Base-by-base conservation (phyloP, 1,140 invertebrate species). In the Fopius arisanus region DNA sequence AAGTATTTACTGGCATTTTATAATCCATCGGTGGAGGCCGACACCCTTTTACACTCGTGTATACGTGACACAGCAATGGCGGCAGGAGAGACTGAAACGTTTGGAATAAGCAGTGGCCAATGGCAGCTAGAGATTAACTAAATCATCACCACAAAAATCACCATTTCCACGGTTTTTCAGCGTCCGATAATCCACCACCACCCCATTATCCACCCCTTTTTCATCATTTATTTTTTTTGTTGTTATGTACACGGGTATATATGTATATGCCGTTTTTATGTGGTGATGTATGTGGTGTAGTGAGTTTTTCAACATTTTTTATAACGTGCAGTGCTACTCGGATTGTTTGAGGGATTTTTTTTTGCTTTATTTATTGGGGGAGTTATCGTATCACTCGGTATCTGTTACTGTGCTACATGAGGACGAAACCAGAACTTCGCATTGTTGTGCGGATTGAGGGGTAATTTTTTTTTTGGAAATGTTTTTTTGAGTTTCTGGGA, bases 11-110 rank as follows among this genome's bases (percentile, higher is more conserved):
- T 23, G 43, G 43, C 26, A 19, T 59, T 59, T 59, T 59, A 5
- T 59, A 59, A 59, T 14, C 54, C 10, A 28, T 59, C 10, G 5
- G 10, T 26, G 54, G 54, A 48, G 54, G 54, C 54, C 54, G 54
- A 59, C 54, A 59, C 54, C 54, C 54, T 59, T 59, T 59, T 59
- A 26, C 14, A 51, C 54, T 12, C 21, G 54, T 59, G 19, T 59
- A 23, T 59, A 59, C 54, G 54, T 59, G 54, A 12, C 54, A 59
- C 54, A 59, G 54, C 23, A 59, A 59, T 59, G 54, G 54, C 54
- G 54, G 54, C 54, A 28, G 23, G 14, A 59, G 7, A 23, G 54
- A 3, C 54, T 26, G 19, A 26, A 59, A 26, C 19, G 19, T 28
- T n/a, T 10, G 23, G 26, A 12, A 59, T 59, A 26, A 59, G 23